phyloP scores from a whole-genome alignment of 2,797 vertebrate species.

The Lindbergichthys nudifrons region DNA sequence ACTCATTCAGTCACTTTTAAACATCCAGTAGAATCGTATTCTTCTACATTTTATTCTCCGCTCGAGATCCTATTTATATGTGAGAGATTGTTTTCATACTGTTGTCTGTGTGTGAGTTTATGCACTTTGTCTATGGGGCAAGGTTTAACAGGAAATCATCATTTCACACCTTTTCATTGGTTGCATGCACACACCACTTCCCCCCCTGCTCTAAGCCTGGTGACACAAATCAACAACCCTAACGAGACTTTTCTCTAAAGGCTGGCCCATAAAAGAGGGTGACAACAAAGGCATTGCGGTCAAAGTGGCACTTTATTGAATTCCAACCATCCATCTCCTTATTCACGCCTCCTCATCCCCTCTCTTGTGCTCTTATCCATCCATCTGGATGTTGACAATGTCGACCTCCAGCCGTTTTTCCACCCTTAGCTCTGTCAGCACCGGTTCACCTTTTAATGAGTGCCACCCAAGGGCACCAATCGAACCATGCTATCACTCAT shows the following conservation, averaged over 20 bases:
- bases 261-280: conserved; percentile 3
- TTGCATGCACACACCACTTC: not conserved
- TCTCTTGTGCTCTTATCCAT: conserved; percentile 2
- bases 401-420: not conserved
- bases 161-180: conserved; percentile 59
- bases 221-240: conserved; percentile 58
- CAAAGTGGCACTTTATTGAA: conserved; percentile 32
- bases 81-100: not conserved
- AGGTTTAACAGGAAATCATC: conserved; percentile 40
- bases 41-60: no score
- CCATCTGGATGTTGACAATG: conserved; percentile 8
- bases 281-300: conserved; percentile 22
- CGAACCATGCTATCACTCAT: not conserved
- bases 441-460: conserved; percentile 18
- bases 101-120: not conserved
- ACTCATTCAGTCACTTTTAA: no score
- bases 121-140: not conserved
- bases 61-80: no score
- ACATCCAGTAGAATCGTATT: no score
- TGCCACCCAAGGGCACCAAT: conserved; percentile 8
- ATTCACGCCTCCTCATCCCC: conserved; percentile 46
- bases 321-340: conserved; percentile 41
- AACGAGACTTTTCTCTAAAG: conserved; percentile 32
- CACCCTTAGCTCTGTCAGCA: conserved; percentile 28
- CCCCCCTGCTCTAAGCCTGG: conserved; percentile 15